phyloP scores from a whole-genome alignment of 2,797 vertebrate genomes.

The Zenarchopterus dispar region DNA sequence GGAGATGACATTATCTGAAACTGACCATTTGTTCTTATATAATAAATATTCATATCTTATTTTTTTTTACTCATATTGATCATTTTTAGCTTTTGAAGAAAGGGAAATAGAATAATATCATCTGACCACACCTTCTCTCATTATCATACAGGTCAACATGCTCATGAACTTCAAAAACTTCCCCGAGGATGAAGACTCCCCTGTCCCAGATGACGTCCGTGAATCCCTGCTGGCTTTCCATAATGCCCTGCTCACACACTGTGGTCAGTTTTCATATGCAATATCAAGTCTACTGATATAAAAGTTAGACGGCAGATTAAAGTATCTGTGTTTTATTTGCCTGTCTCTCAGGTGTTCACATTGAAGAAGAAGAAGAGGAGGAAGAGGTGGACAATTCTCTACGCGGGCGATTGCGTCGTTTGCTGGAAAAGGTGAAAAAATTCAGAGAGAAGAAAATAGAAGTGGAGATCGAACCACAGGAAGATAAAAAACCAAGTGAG shows the following conservation, averaged over 20 bases:
- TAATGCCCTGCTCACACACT: conserved; percentile 87
- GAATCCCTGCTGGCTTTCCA: conserved; percentile 87
- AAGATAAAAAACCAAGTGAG: conserved; percentile 90
- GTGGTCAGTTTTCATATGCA: conserved; percentile 82
- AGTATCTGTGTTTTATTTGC: neutral
- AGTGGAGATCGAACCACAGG: conserved; percentile 82
- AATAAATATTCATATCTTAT: too few species aligned
- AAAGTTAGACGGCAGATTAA: too few species aligned
- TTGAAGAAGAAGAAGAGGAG: conserved; percentile 88
- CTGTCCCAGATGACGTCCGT: conserved; percentile 87
- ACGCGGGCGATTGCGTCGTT: conserved; percentile 83
- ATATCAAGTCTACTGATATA: neutral
- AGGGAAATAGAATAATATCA: too few species aligned
- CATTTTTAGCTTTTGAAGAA: too few species aligned
- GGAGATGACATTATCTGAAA: too few species aligned
- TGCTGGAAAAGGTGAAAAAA: conserved; percentile 86
- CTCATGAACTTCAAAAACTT: conserved; percentile 90
- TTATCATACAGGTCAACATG: conserved; percentile 89
- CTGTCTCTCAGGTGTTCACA: conserved; percentile 82
- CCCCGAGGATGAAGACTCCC: conserved; percentile 84
- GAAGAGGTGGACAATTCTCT: conserved; percentile 87
- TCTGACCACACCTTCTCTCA: neutral
- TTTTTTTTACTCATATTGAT: too few species aligned
- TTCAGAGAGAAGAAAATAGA: conserved; percentile 83
- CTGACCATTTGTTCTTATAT: too few species aligned